A percentile compares a stretch with the other conserved stretches of the same genome.
Evolutionary conservation across 2,888 invertebrate species (phyloP).

Genomic region (Himalopsyche anomala): DNA sequence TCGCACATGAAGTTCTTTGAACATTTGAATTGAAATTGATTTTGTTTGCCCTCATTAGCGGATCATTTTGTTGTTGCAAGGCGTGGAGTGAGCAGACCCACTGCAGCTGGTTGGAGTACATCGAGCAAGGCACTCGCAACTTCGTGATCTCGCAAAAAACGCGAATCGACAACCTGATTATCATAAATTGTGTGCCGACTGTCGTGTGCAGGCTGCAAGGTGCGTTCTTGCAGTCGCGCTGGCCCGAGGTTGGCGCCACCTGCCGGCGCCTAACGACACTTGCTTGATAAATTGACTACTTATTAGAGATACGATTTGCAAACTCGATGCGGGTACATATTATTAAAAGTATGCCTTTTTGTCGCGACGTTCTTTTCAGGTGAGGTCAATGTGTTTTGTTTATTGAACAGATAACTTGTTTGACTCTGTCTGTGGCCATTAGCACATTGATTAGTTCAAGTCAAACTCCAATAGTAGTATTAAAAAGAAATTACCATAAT

Average conservation of each 20-base stretch:
- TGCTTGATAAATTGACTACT: conserved; percentile 42
- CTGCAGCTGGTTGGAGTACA: neutral
- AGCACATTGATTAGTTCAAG: too few relatives aligned
- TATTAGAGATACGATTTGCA: conserved; percentile 32
- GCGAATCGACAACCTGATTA: conserved; percentile 42
- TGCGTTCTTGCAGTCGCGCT: conserved; percentile 13
- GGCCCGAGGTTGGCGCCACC: conserved; percentile 28
- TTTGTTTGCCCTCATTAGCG: conserved; percentile 19
- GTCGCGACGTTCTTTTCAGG: neutral
- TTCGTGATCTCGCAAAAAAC: conserved; percentile 19
- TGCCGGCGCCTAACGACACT: conserved; percentile 43
- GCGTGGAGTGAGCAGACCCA: neutral
- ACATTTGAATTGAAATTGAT: conserved; percentile 24
- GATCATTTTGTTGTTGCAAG: conserved; percentile 18
- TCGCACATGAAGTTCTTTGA: neutral
- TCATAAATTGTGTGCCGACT: conserved; percentile 37
- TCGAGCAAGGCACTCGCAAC: neutral
- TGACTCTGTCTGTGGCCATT: too few relatives aligned
- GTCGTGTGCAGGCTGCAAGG: conserved; percentile 19
- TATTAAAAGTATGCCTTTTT: neutral
- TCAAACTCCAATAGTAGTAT: too few relatives aligned
- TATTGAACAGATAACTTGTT: too few relatives aligned
- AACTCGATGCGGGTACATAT: conserved; percentile 12
- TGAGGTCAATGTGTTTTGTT: neutral
- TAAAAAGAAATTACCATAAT: too few relatives aligned